Evolutionary conservation across 2,888 invertebrate genomes (phyloP), one percentile per base, ranked within the genome.

Genomic region (Pristionchus exspectatus): DNA sequence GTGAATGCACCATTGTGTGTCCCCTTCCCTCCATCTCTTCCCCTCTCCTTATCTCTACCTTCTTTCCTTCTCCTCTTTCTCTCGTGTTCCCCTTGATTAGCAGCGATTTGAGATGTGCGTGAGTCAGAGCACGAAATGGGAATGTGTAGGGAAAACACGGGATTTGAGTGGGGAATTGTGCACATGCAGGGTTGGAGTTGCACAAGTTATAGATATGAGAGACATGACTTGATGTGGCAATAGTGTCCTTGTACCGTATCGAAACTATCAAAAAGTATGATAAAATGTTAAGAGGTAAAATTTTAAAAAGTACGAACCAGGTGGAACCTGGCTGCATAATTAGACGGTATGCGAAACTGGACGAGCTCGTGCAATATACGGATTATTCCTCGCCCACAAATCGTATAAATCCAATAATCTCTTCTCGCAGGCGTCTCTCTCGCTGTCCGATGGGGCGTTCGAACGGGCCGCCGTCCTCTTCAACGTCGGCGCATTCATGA

Each of bases 391-490:
- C n/a, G n/a, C n/a, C n/a, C 16, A 59, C 44, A 24, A 24, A 59
- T 59, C 4, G 59, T 21, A 59, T 59, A 66, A 66, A n/a, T 66
- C n/a, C 21, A n/a, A 66, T 66, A 3, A 5, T 66, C n/a, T 5
- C 0, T 72, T 72, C 33, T 59, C 90, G 14, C 87, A 92, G 92
- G 93, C 93, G n/a, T 92, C 93, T 0, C 90, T 93, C 21, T 93
- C 93, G 9, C 90, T 93, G 21, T 92, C 93, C 30, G 94, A 98
- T 0, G 96, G 98, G 93, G 96, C 97, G 3, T 99, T 97, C 95
- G 99, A 99, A 96, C 97, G 97, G 95, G 97, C 98, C 89, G 98
- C 98, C 95, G 97, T 99, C 89, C 96, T 99, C 89, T 99, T 98
- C 96, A 99, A 99, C 96, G 88, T 88, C 14, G 99, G 97, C 63